phyloP scores from a whole-genome alignment of 2,888 invertebrate species.

The Vesta saturnalis region DNA sequence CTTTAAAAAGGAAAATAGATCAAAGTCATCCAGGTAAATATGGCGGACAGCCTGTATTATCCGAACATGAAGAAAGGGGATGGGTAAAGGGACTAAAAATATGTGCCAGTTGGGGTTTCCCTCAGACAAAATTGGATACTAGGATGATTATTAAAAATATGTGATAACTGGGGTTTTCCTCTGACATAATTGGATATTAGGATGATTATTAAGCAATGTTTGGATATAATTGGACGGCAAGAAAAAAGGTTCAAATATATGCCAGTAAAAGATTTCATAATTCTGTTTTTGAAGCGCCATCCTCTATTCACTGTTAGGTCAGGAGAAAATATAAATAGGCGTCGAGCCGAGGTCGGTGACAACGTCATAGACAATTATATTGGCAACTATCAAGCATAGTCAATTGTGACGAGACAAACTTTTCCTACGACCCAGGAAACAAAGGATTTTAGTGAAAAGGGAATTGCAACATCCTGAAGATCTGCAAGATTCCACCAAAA shows the following conservation, averaged over 20 bases:
- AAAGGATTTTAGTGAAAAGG: neutral
- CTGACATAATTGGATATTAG: neutral
- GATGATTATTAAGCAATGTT: neutral
- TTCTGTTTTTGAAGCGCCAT: neutral
- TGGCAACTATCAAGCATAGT: neutral
- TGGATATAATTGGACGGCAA: neutral
- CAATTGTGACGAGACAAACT: neutral
- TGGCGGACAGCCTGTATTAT: neutral
- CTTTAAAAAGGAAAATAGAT: neutral
- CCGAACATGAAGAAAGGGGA: neutral
- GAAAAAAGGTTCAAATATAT: neutral
- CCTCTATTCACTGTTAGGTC: neutral
- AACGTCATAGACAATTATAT: neutral
- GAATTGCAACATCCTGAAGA: neutral
- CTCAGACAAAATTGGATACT: neutral
- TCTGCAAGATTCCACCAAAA: neutral
- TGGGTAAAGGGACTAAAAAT: neutral
- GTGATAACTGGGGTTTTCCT: neutral
- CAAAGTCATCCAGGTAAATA: neutral
- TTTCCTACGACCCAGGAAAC: neutral
- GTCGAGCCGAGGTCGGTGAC: neutral
- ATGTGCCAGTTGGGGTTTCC: neutral
- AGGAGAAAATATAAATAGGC: neutral
- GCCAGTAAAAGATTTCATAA: neutral
- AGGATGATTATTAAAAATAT: no score